phyloP scores from a whole-genome alignment of 2,888 invertebrate genomes.

The Noctua janthina region DNA sequence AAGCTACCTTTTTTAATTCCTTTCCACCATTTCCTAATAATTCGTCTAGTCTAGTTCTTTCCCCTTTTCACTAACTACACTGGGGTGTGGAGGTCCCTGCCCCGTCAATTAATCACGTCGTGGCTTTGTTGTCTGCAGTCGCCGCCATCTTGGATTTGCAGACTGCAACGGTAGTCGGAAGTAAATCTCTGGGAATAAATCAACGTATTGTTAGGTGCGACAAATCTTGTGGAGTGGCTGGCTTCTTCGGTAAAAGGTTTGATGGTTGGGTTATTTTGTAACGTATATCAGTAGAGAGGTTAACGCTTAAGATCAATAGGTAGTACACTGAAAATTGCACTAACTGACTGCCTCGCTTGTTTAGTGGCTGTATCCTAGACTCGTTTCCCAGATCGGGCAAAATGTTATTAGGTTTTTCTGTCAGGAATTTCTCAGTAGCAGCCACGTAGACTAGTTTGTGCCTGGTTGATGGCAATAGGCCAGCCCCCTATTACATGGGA shows the following conservation, averaged over 20 bases:
- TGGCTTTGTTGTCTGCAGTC: slow-evolving; percentile 62
- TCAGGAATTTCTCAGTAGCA: too few relatives aligned
- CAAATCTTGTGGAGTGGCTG: slow-evolving; percentile 37
- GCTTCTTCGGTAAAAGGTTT: neutral
- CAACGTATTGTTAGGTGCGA: slow-evolving; percentile 46
- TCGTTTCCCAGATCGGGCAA: neutral
- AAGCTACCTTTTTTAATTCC: slow-evolving; percentile 13
- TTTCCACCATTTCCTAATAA: slow-evolving; percentile 15
- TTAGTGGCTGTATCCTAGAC: neutral
- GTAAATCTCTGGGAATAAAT: slow-evolving; percentile 54
- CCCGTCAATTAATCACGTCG: slow-evolving; percentile 58
- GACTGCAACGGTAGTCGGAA: slow-evolving; percentile 55
- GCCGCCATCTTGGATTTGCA: slow-evolving; percentile 51
- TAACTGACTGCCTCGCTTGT: neutral
- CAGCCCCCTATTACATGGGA: too few relatives aligned
- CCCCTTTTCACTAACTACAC: slow-evolving; percentile 31
- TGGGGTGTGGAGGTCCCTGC: slow-evolving; percentile 40
- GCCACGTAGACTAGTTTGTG: too few relatives aligned
- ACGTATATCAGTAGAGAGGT: neutral
- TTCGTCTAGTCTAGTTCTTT: slow-evolving; percentile 12
- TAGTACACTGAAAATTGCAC: neutral
- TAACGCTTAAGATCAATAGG: neutral
- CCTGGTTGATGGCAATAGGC: too few relatives aligned
- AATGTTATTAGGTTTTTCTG: too few relatives aligned
- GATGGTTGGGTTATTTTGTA: neutral